Conservation (phyloP, 1,140 invertebrate genomes). For the Drosophila cardini region DNA sequence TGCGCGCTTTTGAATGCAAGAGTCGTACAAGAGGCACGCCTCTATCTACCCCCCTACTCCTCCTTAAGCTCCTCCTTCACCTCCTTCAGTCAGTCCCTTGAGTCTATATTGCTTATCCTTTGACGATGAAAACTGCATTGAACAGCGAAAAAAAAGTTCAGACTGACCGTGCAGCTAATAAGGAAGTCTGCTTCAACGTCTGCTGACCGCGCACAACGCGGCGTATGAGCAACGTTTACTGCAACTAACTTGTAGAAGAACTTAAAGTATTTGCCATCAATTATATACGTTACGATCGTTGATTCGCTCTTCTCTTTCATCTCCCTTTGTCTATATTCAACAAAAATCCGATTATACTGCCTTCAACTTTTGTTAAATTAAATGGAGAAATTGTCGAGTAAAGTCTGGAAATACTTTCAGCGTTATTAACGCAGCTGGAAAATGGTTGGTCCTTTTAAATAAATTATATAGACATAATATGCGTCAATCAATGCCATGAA, state of each 20-base stretch:
- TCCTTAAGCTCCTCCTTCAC: background rate
- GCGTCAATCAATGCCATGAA: conserved; percentile 18
- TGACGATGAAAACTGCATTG: conserved; percentile 73
- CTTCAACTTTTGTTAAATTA: conserved; percentile 7
- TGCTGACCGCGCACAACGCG: conserved; percentile 49
- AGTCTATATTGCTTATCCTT: conserved; percentile 59
- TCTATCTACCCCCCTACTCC: background rate
- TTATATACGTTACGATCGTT: conserved; percentile 21
- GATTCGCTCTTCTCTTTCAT: background rate
- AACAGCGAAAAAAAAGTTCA: conserved; percentile 71
- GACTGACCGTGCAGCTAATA: conserved; percentile 63
- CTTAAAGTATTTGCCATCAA: conserved; percentile 41
- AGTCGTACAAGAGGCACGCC: conserved; percentile 58
- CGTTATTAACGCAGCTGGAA: background rate
- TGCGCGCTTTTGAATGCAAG: conserved; percentile 82
- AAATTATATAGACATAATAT: conserved; percentile 12
- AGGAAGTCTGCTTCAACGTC: conserved; percentile 40
- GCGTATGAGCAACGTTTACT: conserved; percentile 49
- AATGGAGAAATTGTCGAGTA: background rate
- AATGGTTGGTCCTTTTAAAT: background rate
- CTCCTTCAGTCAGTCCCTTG: background rate
- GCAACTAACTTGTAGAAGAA: conserved; percentile 28
- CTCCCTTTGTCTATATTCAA: background rate
- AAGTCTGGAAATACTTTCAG: background rate
- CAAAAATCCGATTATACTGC: conserved; percentile 11